Evolutionary conservation across 2,797 vertebrate genomes (phyloP), one percentile per base, ranked within the genome.

Genomic region (Crypturellus tataupa): DNA sequence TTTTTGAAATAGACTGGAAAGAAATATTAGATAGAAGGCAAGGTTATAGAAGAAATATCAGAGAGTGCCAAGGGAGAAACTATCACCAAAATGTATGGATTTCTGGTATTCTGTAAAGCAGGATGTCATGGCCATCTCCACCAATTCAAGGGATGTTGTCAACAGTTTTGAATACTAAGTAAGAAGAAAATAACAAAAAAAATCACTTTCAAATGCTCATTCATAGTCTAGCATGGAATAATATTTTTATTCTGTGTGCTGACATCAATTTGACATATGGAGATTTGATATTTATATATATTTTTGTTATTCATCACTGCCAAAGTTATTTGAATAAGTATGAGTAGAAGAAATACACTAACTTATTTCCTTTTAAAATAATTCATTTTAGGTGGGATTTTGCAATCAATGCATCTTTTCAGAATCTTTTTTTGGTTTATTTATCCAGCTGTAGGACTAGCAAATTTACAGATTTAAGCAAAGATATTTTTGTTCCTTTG

Each of bases 291-390:
- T 62, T 35, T 77, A 55, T 85, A 62, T 55, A 68, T n/a, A 27
- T 3, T 72, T 90, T 88, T 93, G 9, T 64, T 95, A 94, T 80
- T 96, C 63, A 87, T 71, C 39, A 33, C 47, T 53, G 46, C 6
- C 70, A 92, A 62, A 89, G 27, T 17, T 35, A 79, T 44, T 78
- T 80, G 64, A 79, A 92, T 93, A 90, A 96, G 91, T 90, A 94
- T 95, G 25, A 84, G 47, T 62, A 63, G 78, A 93, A 91, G 5
- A 80, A 85, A 73, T 49, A 53, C 29, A 46, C 9, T 80, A 87
- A 87, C 56, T 63, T 80, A 93, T 88, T 95, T 95, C 18, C 33
- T 77, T 47, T 90, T 59, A 65, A 82, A 90, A 83, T 85, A 87
- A 11, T 76, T 85, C 46, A 87, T 18, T 37, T 25, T 76, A 80